phyloP scores from a whole-genome alignment of 2,888 invertebrate species.

The Zeuzera pyrina region DNA sequence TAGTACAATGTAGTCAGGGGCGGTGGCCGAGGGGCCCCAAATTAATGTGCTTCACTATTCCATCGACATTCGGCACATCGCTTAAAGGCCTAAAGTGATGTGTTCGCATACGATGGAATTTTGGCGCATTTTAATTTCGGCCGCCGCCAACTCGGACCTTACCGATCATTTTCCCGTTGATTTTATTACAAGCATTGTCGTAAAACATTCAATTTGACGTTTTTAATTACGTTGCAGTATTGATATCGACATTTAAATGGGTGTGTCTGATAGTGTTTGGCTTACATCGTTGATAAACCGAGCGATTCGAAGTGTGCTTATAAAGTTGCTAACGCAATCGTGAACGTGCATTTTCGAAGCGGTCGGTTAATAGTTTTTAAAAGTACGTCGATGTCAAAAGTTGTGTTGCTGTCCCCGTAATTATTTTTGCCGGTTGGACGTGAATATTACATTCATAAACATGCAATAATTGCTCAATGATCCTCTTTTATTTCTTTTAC shows the following conservation, averaged over 20 bases:
- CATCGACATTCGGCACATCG: conserved; percentile 48
- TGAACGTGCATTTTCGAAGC: conserved; percentile 31
- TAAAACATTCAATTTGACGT: conserved; percentile 41
- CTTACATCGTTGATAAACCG: conserved; percentile 37
- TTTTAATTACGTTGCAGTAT: conserved; percentile 41
- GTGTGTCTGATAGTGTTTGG: conserved; percentile 66
- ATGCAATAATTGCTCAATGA: conserved; percentile 53
- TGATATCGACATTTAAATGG: conserved; percentile 39
- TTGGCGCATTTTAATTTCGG: conserved; percentile 48
- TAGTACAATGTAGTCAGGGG: conserved; percentile 56
- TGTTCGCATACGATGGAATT: conserved; percentile 53
- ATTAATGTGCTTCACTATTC: conserved; percentile 46
- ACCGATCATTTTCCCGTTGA: conserved; percentile 46
- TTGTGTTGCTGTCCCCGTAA: conserved; percentile 43
- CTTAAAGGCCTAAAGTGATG: conserved; percentile 70
- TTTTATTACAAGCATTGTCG: conserved; percentile 33
- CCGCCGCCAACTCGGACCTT: conserved; percentile 50
- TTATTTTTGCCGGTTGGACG: conserved; percentile 45
- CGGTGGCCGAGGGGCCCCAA: conserved; percentile 59
- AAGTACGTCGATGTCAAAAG: conserved; percentile 54
- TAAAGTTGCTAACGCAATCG: conserved; percentile 16
- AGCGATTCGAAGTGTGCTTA: conserved; percentile 26
- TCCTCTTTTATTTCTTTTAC: conserved; percentile 23
- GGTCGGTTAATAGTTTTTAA: conserved; percentile 46
- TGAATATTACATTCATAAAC: conserved; percentile 53